Percentiles rank a stretch among this genome's conserved stretches.
Conservation (phyloP, 2,888 invertebrate species). For the Minunthozetes semirufus region DNA sequence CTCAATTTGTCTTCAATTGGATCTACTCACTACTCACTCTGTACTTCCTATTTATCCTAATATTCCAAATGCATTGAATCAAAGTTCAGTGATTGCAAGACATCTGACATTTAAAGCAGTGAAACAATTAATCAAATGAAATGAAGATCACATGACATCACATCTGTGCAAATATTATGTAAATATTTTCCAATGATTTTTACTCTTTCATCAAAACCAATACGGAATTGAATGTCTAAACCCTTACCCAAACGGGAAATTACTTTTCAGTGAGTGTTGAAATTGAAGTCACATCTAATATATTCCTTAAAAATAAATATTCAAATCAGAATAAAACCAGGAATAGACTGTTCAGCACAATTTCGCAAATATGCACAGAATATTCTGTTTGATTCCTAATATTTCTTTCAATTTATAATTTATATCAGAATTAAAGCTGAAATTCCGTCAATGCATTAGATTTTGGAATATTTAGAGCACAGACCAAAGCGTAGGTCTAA, state of each 20-base stretch:
- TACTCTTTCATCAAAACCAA: neutral
- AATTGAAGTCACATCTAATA: neutral
- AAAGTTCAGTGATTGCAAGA: slow-evolving; percentile 6
- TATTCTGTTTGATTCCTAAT: too few species aligned
- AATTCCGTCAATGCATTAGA: too few species aligned
- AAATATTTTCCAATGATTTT: neutral
- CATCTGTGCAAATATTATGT: slow-evolving; percentile 5
- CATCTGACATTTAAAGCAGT: neutral
- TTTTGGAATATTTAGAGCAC: too few species aligned
- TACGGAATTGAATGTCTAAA: neutral
- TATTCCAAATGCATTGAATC: neutral
- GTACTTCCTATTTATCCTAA: neutral
- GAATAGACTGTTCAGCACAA: too few species aligned
- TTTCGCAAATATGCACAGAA: too few species aligned
- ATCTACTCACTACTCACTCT: too few species aligned
- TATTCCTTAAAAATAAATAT: too few species aligned
- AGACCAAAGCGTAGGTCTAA: too few species aligned
- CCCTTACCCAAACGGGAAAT: neutral
- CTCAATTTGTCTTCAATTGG: too few species aligned
- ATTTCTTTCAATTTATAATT: too few species aligned
- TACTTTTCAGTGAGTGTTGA: neutral
- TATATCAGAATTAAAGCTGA: too few species aligned
- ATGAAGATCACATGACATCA: slow-evolving; percentile 6
- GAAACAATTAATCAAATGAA: neutral
- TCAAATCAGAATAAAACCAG: too few species aligned